Percentiles rank a stretch among this genome's conserved stretches.
These are phyloP conservation scores for Cephalotes varians DNA, from an alignment of 2,888 invertebrate genomes.

Conservation along the genomic window DNA sequence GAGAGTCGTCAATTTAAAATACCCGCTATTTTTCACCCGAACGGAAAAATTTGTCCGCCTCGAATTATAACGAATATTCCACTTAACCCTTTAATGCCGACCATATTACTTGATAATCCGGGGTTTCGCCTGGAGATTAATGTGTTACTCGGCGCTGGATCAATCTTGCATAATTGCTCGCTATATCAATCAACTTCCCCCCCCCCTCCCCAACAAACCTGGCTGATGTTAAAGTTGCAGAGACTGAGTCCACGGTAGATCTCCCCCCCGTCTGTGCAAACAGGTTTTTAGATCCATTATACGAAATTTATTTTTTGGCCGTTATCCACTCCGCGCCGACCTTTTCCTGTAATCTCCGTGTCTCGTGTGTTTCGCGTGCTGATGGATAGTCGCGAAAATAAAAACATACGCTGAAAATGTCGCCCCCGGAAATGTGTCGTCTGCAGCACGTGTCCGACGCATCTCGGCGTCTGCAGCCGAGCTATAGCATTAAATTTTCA, in stretches of 20 bases:
- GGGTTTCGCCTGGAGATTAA: conserved; percentile 42
- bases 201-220: background rate
- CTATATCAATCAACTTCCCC: conserved; percentile 43
- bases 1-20: conserved; percentile 37
- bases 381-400: conserved; percentile 49
- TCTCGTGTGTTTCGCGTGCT: conserved; percentile 41
- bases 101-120: conserved; percentile 53
- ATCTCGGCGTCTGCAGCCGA: background rate
- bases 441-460: conserved; percentile 12
- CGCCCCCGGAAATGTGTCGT: conserved; percentile 26
- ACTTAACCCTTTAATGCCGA: conserved; percentile 42
- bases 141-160: conserved; percentile 42
- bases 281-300: conserved; percentile 13
- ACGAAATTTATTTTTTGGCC: background rate
- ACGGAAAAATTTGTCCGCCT: conserved; percentile 17
- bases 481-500: conserved; percentile 41
- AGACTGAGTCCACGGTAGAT: background rate
- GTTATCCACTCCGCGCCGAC: conserved; percentile 28
- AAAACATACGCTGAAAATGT: conserved; percentile 29
- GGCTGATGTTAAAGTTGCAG: conserved; percentile 31
- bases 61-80: conserved; percentile 45
- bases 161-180: conserved; percentile 53
- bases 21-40: conserved; percentile 36
- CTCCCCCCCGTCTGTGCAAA: background rate
- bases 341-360: conserved; percentile 31